Conservation (phyloP, 2,888 invertebrate species). For the Cybosia mesomella region DNA sequence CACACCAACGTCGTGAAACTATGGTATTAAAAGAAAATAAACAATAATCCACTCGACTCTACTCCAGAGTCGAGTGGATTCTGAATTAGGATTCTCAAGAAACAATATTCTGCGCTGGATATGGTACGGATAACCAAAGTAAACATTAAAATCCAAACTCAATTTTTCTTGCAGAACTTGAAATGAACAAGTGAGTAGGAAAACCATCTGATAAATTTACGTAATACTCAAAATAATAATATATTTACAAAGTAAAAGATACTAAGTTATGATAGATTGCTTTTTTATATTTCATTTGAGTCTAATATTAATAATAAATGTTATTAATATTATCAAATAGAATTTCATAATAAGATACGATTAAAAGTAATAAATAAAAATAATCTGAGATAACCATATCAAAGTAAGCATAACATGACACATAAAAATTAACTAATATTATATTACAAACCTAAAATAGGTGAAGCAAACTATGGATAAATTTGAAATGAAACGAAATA, state of each 20-base stretch:
- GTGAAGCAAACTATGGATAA: background rate
- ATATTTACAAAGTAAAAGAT: background rate
- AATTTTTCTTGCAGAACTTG: background rate
- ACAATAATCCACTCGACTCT: background rate
- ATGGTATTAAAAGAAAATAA: slow-evolving; percentile 12
- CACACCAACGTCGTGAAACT: background rate
- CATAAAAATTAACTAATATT: background rate
- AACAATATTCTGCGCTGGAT: background rate
- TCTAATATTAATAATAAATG: no score
- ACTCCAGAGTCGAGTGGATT: background rate
- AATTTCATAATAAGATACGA: background rate
- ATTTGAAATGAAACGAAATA: slow-evolving; percentile 1
- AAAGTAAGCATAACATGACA: background rate
- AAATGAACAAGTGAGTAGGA: background rate
- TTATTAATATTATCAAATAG: background rate
- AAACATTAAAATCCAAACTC: slow-evolving; percentile 2
- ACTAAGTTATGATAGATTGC: background rate
- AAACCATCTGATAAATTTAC: background rate
- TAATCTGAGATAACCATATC: background rate
- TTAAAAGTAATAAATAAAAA: background rate
- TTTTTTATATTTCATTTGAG: no score
- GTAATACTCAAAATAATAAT: background rate
- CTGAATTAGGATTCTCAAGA: slow-evolving; percentile 5
- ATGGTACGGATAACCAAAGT: slow-evolving; percentile 6
- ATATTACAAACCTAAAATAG: background rate